phyloP scores from a whole-genome alignment of 2,888 invertebrate species.

The Spialia ferax region DNA sequence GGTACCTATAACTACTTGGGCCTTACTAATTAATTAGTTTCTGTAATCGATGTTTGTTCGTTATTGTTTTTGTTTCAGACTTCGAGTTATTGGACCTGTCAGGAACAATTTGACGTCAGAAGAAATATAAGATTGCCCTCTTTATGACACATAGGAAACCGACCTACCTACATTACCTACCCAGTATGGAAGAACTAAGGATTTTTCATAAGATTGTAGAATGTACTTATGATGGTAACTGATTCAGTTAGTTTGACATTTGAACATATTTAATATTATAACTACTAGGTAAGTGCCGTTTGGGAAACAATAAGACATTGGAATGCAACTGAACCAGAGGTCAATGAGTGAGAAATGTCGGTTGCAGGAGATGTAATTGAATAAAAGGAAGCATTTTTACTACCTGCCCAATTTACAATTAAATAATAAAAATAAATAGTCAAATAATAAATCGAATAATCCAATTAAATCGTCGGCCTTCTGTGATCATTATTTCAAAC shows the following conservation, averaged over 20 bases:
- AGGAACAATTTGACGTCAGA: neutral
- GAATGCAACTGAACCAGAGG: too few species aligned
- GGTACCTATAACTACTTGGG: too few species aligned
- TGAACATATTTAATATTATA: too few species aligned
- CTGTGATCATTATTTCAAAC: neutral
- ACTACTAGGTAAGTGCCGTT: too few species aligned
- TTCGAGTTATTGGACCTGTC: neutral
- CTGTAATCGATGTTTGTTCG: neutral
- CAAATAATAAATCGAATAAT: neutral
- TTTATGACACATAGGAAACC: neutral
- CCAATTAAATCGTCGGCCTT: neutral
- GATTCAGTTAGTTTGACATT: too few species aligned
- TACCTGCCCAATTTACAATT: too few species aligned
- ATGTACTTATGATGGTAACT: too few species aligned
- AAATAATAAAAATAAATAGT: neutral
- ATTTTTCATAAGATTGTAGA: neutral
- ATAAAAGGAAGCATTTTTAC: too few species aligned
- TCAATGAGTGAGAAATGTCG: too few species aligned
- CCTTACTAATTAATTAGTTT: constrained; percentile 6
- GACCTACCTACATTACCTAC: too few species aligned
- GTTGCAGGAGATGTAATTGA: too few species aligned
- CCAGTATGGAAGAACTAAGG: neutral
- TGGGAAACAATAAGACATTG: too few species aligned
- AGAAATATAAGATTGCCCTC: neutral
- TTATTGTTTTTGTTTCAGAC: constrained; percentile 7